Conservation (phyloP, 2,888 invertebrate genomes). For the Sycophila texana region DNA sequence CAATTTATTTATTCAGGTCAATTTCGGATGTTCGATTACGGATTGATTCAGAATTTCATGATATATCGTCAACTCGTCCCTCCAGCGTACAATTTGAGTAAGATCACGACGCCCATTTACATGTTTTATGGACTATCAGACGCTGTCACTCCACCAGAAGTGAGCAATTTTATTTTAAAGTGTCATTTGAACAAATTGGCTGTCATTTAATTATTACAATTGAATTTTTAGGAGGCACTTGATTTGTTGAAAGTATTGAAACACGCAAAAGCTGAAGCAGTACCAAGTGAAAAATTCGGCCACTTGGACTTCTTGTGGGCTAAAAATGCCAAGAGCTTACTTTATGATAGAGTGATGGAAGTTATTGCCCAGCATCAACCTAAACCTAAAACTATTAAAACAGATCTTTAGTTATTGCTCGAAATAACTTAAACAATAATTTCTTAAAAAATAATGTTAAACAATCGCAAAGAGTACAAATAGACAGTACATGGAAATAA, state of each 20-base stretch:
- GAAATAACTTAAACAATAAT: too few species aligned
- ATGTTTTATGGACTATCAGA: constrained; percentile 24
- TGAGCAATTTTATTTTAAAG: background rate
- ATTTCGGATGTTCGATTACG: constrained; percentile 27
- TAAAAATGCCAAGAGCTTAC: background rate
- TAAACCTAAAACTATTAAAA: too few species aligned
- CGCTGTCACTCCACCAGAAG: constrained; percentile 21
- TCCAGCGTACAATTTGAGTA: constrained; percentile 20
- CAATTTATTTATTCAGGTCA: background rate
- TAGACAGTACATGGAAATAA: too few species aligned
- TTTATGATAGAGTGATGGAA: constrained; percentile 16
- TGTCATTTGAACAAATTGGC: background rate
- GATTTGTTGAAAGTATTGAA: constrained; percentile 6
- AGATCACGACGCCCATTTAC: background rate
- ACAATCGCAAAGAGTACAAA: too few species aligned
- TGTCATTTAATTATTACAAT: background rate
- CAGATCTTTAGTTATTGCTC: too few species aligned
- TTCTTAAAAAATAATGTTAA: too few species aligned
- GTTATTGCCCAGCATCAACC: background rate
- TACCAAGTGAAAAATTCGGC: constrained; percentile 9
- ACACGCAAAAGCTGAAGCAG: constrained; percentile 17
- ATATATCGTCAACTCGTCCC: constrained; percentile 1
- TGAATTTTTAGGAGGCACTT: constrained; percentile 14
- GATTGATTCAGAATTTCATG: background rate
- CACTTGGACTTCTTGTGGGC: constrained; percentile 33